These are phyloP conservation scores for Drosophila ambigua DNA, from an alignment of 1,140 invertebrate species.

Conservation along the genomic window DNA sequence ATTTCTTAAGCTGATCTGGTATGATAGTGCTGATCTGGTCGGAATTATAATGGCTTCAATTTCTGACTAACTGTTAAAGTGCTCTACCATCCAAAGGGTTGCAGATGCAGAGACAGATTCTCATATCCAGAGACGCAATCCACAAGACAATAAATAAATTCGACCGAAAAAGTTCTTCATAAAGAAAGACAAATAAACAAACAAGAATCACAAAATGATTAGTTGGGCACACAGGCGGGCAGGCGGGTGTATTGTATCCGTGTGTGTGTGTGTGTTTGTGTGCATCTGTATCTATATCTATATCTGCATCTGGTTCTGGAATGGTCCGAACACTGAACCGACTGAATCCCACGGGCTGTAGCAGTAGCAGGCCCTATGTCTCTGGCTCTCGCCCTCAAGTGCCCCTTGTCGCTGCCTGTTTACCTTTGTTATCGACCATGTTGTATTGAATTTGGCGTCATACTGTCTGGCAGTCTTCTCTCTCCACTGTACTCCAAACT, in stretches of 20 bases:
- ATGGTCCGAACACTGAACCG: slow-evolving; percentile 25
- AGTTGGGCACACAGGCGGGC: slow-evolving; percentile 53
- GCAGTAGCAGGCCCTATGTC: slow-evolving; percentile 29
- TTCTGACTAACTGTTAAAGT: slow-evolving; percentile 26
- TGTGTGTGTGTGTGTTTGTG: slow-evolving; percentile 26
- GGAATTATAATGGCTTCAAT: slow-evolving; percentile 17
- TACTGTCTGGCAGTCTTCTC: slow-evolving; percentile 73
- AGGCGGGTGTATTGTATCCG: slow-evolving; percentile 21
- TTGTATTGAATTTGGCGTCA: slow-evolving; percentile 79
- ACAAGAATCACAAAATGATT: slow-evolving; percentile 74
- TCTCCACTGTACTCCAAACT: slow-evolving; percentile 36
- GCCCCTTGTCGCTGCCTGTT: slow-evolving; percentile 53
- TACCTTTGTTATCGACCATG: slow-evolving; percentile 76
- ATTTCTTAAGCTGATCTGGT: neutral
- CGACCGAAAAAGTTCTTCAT: slow-evolving; percentile 59
- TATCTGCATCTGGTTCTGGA: slow-evolving; percentile 46
- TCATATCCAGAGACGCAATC: slow-evolving; percentile 20
- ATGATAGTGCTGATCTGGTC: slow-evolving; percentile 22
- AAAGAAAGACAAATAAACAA: slow-evolving; percentile 64
- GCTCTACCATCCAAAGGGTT: slow-evolving; percentile 15
- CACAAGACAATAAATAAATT: slow-evolving; percentile 64
- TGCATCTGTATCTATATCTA: slow-evolving; percentile 41
- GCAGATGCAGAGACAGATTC: slow-evolving; percentile 12
- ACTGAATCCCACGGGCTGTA: slow-evolving; percentile 55
- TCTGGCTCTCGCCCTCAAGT: slow-evolving; percentile 14